Conservation (phyloP, 2,888 invertebrate genomes). For the Rutpela maculata region DNA sequence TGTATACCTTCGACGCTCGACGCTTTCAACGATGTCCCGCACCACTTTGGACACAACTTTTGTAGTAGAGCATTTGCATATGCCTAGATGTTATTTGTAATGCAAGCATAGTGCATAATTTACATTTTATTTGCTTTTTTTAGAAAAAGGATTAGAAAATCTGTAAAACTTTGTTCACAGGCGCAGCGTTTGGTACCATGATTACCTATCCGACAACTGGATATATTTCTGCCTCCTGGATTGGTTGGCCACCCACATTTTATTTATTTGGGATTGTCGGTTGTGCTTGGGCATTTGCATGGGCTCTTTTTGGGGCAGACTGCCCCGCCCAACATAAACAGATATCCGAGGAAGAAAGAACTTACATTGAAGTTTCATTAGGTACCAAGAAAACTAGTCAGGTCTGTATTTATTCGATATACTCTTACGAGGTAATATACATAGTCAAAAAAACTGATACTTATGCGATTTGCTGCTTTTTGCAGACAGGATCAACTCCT, state of each 20-base stretch:
- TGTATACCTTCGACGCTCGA: no score
- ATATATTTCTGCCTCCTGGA: conserved; percentile 79
- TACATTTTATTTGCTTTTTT: no score
- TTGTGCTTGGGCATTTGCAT: conserved; percentile 78
- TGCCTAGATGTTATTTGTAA: no score
- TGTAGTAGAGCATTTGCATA: no score
- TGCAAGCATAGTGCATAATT: no score
- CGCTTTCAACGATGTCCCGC: no score
- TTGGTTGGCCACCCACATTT: conserved; percentile 88
- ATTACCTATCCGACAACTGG: conserved; percentile 85
- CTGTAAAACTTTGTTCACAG: conserved; percentile 69
- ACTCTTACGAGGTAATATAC: no score
- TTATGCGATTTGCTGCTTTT: no score
- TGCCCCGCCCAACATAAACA: conserved; percentile 78
- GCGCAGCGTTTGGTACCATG: conserved; percentile 86
- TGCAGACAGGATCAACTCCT: conserved; percentile 76
- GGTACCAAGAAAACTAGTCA: conserved; percentile 73
- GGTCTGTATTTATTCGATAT: conserved; percentile 69
- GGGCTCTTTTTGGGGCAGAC: conserved; percentile 80
- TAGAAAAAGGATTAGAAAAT: no score
- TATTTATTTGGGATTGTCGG: conserved; percentile 83
- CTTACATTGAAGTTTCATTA: conserved; percentile 78
- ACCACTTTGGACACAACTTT: no score
- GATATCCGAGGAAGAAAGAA: conserved; percentile 80
- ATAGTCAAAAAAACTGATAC: not conserved